Base-by-base conservation (phyloP, 2,113 vertebrate genomes). In the Forbesichthys agassizii region DNA sequence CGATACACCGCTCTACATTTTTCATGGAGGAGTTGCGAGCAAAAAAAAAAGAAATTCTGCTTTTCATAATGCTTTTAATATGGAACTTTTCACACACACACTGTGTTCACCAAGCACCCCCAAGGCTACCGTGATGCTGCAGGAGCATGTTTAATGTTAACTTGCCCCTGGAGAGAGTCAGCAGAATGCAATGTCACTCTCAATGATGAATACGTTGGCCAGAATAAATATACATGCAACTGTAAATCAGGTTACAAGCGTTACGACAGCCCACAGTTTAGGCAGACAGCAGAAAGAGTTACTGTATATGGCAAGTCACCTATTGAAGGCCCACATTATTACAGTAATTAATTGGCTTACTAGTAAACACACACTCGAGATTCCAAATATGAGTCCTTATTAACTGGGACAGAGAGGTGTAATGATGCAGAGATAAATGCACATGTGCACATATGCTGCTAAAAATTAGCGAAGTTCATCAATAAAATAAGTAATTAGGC, bases 1-100 rank as follows among this genome's bases (percentile, higher is more conserved):
- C 84, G 84, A 85, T 88, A 89, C 84, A 83, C 89, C 55, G 62
- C 80, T 81, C 79, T 90, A 83, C 84, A 89, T 88, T 89, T 90
- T 91, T 91, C 87, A 91, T 90, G 83, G 86, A 81, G 73, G 82
- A 71, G 82, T 80, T 79, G 77, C 78, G 75, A 70, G 82, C 66
- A 74, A 80, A 84, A 85, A 89, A 88, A 27, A 27, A 27, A 27
- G 27, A 27, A 27, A 27, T 27, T 90, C 80, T 67, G 81, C 74
- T 87, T 71, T 75, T 86, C 73, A 66, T 88, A 80, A 87, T 80
- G 78, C 82, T 71, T 86, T 82, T 86, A 88, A 87, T 90, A 82
- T 79, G 80, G 78, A 88, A 75, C 73, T 87, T 81, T 88, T 88
- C 83, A 78, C 68, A 84, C 83, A 84, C 83, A 82, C 74, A 67